Evolutionary conservation across 2,888 invertebrate species (phyloP).

Genomic region (Phaonia tiefii): DNA sequence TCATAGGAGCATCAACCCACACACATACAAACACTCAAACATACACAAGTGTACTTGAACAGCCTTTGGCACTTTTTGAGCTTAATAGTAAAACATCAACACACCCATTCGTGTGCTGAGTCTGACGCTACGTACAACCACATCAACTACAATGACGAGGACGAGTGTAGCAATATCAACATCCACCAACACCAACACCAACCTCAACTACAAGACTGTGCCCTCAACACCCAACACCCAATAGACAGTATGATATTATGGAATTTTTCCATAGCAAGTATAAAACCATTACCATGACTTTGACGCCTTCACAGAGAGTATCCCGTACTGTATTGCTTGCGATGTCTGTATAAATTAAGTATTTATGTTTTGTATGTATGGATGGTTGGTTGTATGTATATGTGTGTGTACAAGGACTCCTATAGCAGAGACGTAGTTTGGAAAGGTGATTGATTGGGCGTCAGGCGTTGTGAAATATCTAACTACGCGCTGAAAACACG

Average conservation of each 20-base stretch:
- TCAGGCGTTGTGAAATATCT: too few species aligned
- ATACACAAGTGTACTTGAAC: slow-evolving; percentile 28
- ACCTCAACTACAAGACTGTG: background rate
- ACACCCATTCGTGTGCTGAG: background rate
- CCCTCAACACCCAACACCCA: slow-evolving; percentile 22
- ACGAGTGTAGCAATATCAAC: background rate
- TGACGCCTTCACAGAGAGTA: slow-evolving; percentile 30
- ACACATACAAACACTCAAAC: background rate
- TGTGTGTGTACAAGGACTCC: slow-evolving; percentile 23
- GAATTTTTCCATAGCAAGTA: slow-evolving; percentile 4
- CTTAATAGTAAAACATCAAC: slow-evolving; percentile 43
- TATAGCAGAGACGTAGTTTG: background rate
- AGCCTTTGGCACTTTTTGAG: slow-evolving; percentile 53
- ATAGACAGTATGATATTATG: slow-evolving; percentile 6
- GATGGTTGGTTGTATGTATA: too few species aligned
- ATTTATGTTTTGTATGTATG: background rate
- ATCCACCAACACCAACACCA: background rate
- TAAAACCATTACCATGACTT: slow-evolving; percentile 46
- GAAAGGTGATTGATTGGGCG: too few species aligned
- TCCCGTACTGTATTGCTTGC: background rate
- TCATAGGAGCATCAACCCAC: too few species aligned
- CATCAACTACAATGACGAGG: too few species aligned
- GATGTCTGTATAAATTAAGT: slow-evolving; percentile 49
- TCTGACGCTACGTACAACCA: background rate
- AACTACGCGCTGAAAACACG: too few species aligned